Conservation (phyloP, 2,797 vertebrate species). For the Picus viridis region DNA sequence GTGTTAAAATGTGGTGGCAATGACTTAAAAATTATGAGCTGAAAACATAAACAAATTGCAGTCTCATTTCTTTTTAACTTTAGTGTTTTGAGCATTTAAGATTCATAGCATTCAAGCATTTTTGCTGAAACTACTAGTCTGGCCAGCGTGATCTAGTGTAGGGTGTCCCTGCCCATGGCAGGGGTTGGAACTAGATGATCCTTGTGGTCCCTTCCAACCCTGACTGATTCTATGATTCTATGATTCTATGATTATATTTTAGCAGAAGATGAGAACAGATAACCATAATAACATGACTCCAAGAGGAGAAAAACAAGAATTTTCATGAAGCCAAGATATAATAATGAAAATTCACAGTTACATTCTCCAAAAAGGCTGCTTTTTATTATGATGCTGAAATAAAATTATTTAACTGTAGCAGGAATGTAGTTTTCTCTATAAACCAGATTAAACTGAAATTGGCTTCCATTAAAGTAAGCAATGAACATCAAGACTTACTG, state of each 20-base stretch:
- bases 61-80: background rate
- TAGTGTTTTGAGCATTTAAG: background rate
- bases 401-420: conserved; percentile 18
- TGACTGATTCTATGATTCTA: too few relatives aligned
- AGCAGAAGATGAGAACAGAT: background rate
- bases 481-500: conserved; percentile 24
- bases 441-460: conserved; percentile 45
- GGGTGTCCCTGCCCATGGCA: too few relatives aligned
- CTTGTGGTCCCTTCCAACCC: too few relatives aligned
- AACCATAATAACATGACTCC: background rate
- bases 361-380: background rate
- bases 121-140: background rate
- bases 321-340: background rate
- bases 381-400: conserved; percentile 32
- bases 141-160: too few relatives aligned
- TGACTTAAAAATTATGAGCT: background rate
- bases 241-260: conserved; percentile 26
- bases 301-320: background rate
- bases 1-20: background rate
- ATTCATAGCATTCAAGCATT: background rate
- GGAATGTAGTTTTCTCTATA: conserved; percentile 13
- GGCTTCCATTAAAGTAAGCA: conserved; percentile 27
- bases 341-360: background rate
- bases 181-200: too few relatives aligned
- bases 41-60: background rate